A percentile compares a stretch with the other conserved stretches of the same genome.
Evolutionary conservation across 2,888 invertebrate species (phyloP).

Genomic region (Oxystoma pomonae): DNA sequence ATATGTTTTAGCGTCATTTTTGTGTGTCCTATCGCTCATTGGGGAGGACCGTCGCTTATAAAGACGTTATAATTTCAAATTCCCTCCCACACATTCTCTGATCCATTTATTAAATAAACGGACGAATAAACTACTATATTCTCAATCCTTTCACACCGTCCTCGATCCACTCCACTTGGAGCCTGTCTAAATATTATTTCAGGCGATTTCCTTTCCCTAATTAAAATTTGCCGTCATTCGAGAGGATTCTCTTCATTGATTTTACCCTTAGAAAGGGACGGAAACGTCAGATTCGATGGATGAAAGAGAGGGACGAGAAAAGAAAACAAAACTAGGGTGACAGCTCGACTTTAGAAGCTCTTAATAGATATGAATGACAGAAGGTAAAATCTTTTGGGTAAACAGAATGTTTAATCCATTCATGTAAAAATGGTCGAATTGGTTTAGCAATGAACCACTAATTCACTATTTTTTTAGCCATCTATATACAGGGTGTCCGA

Average conservation of each 20-base stretch:
- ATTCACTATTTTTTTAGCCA: no score
- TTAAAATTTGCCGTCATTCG: slow-evolving; percentile 32
- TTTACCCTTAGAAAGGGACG: not conserved
- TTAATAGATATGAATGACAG: not conserved
- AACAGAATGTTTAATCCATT: not conserved
- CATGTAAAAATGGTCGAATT: no score
- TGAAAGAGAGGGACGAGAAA: slow-evolving; percentile 16
- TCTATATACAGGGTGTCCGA: no score
- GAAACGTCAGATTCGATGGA: not conserved
- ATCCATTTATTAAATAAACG: no score
- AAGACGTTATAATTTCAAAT: no score
- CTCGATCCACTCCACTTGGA: slow-evolving; percentile 5
- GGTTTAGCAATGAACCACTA: no score
- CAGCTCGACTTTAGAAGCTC: not conserved
- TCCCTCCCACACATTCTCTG: no score
- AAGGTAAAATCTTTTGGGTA: not conserved
- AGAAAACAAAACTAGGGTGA: slow-evolving; percentile 17
- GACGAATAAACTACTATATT: no score
- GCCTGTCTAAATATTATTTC: slow-evolving; percentile 40
- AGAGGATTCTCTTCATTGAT: slow-evolving; percentile 1
- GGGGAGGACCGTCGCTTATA: no score
- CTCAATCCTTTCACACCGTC: no score
- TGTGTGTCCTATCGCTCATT: no score
- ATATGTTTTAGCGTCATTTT: no score
- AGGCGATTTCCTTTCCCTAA: slow-evolving; percentile 37